phyloP scores from a whole-genome alignment of 2,113 vertebrate species.

The Etia nguti region DNA sequence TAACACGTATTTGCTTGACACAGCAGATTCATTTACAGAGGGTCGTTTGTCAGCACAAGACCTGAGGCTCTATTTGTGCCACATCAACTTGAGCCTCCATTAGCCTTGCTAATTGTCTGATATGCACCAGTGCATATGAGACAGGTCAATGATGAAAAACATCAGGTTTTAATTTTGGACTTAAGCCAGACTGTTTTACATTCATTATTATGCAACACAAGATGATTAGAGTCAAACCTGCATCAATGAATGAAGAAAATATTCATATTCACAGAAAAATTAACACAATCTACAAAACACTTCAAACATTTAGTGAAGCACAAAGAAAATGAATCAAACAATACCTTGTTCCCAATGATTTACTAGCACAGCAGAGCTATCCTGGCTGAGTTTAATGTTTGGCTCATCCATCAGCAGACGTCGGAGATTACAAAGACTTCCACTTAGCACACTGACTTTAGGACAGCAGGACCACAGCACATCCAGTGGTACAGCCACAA shows the following conservation, averaged over 20 bases:
- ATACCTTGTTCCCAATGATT: slow-evolving; percentile 29
- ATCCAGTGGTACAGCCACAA: slow-evolving; percentile 76
- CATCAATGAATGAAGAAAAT: neutral
- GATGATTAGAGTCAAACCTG: neutral
- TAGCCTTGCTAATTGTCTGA: neutral
- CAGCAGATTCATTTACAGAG: neutral
- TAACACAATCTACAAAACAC: neutral
- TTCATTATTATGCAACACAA: rapidly evolving
- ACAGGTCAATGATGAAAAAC: neutral
- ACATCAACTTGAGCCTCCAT: neutral
- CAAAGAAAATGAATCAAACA: neutral
- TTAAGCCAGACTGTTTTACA: neutral
- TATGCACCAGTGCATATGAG: neutral
- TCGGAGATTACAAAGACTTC: slow-evolving; percentile 65
- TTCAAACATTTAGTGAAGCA: neutral
- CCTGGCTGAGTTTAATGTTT: slow-evolving; percentile 67
- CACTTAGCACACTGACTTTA: slow-evolving; percentile 74
- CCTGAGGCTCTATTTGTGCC: neutral
- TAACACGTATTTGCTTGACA: rapidly evolving
- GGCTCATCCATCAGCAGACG: slow-evolving; percentile 62
- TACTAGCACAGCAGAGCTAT: slow-evolving; percentile 71
- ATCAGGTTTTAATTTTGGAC: neutral
- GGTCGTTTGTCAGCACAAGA: neutral
- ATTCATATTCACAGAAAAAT: neutral
- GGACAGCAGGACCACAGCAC: slow-evolving; percentile 74